Evolutionary conservation across 2,888 invertebrate genomes (phyloP).

Genomic region (Timema podura): DNA sequence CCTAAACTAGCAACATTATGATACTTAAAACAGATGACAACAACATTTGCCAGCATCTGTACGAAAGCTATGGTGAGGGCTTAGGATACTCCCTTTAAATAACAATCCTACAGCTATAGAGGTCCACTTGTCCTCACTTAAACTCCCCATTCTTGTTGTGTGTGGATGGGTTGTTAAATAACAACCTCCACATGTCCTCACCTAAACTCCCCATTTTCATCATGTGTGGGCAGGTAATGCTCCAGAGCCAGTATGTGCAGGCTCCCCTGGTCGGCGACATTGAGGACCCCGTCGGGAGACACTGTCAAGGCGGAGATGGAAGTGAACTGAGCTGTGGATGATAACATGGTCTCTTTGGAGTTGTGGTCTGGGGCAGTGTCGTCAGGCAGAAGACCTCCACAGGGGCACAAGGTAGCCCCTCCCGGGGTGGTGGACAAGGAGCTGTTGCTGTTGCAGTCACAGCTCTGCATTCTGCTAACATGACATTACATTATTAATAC

Average conservation of each 20-base stretch:
- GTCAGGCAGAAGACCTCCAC: slow-evolving; percentile 46
- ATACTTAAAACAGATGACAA: background rate
- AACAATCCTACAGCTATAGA: background rate
- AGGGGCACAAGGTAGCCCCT: slow-evolving; percentile 47
- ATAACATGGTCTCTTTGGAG: slow-evolving; percentile 73
- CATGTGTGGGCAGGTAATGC: slow-evolving; percentile 82
- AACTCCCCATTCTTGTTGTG: slow-evolving; percentile 88
- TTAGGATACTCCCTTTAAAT: background rate
- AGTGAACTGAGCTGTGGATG: slow-evolving; percentile 86
- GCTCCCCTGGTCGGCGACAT: slow-evolving; percentile 91
- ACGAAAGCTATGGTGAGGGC: no score
- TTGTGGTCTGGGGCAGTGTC: slow-evolving; percentile 43
- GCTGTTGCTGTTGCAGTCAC: slow-evolving; percentile 44
- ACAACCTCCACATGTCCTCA: slow-evolving; percentile 11
- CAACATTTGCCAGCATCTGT: background rate
- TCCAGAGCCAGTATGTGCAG: slow-evolving; percentile 79
- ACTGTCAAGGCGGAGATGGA: slow-evolving; percentile 87
- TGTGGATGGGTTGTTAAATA: slow-evolving; percentile 46
- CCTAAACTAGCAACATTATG: background rate
- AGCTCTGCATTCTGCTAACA: slow-evolving; percentile 33
- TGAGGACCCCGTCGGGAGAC: slow-evolving; percentile 91
- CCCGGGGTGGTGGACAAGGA: slow-evolving; percentile 36
- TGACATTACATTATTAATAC: no score
- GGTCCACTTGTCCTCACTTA: slow-evolving; percentile 27
- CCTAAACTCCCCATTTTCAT: slow-evolving; percentile 79